A percentile compares a stretch with the other conserved stretches of the same genome.
These are phyloP conservation scores for Agrochola macilenta DNA, from an alignment of 2,888 invertebrate species.

Conservation along the genomic window DNA sequence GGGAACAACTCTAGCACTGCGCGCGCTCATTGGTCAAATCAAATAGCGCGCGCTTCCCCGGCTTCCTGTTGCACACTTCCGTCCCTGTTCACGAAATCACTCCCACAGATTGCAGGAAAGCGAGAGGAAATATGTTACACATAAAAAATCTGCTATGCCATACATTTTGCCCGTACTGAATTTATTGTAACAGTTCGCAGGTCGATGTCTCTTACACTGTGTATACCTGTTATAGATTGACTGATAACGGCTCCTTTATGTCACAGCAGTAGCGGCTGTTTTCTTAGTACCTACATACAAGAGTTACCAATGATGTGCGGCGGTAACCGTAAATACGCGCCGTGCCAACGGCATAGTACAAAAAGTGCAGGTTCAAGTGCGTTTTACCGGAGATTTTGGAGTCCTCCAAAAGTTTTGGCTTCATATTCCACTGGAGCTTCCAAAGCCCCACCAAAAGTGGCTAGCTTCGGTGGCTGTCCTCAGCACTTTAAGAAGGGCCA, in stretches of 20 bases:
- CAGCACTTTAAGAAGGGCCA: not conserved
- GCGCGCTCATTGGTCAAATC: too few relatives aligned
- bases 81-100: too few relatives aligned
- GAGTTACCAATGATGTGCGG: not conserved
- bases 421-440: not conserved
- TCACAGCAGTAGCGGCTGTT: not conserved
- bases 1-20: too few relatives aligned
- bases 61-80: too few relatives aligned
- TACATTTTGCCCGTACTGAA: not conserved
- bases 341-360: not conserved
- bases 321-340: not conserved
- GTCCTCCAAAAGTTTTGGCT: not conserved
- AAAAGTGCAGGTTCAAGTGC: not conserved
- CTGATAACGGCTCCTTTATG: not conserved
- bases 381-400: not conserved
- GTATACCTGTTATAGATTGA: not conserved
- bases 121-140: too few relatives aligned
- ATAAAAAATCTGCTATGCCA: not conserved
- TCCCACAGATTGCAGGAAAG: too few relatives aligned
- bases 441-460: not conserved
- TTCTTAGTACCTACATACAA: not conserved
- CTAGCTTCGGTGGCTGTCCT: not conserved
- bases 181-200: not conserved
- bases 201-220: not conserved
- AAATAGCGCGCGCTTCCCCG: too few relatives aligned